phyloP scores from a whole-genome alignment of 2,797 vertebrate genomes.

The Scleropages formosus region DNA sequence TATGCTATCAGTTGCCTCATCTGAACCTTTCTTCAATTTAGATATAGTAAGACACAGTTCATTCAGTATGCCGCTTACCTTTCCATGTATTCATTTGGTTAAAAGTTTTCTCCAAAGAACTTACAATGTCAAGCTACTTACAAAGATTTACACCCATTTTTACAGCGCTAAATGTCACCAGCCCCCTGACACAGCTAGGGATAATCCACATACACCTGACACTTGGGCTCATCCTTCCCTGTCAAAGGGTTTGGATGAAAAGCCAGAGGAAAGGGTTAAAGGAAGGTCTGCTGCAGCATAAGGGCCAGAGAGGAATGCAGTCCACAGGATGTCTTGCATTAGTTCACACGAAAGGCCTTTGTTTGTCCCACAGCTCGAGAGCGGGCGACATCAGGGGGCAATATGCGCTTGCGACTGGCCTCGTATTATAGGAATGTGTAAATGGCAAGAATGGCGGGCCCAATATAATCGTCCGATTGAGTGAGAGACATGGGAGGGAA shows the following conservation, averaged over 20 bases:
- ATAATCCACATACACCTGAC: background rate
- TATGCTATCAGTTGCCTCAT: no score
- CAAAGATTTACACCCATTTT: no score
- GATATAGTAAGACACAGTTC: no score
- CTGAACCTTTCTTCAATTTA: no score
- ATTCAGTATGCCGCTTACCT: no score
- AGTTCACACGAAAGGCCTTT: conserved; percentile 38
- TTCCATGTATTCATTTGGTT: no score
- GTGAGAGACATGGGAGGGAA: conserved; percentile 40
- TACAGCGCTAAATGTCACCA: no score
- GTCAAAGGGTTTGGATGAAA: conserved; percentile 24
- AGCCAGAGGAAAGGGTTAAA: conserved; percentile 38
- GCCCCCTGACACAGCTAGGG: no score
- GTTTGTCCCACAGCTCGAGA: conserved; percentile 49
- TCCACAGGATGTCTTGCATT: conserved; percentile 49
- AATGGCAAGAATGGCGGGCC: conserved; percentile 26
- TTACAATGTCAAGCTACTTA: no score
- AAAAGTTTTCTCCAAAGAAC: no score
- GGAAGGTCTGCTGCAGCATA: conserved; percentile 32
- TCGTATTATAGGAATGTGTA: conserved; percentile 47
- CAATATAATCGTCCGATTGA: conserved; percentile 41
- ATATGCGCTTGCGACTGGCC: conserved; percentile 45
- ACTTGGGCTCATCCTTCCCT: background rate
- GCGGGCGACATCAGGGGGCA: conserved; percentile 52
- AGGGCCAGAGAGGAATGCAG: conserved; percentile 37